Conservation (phyloP, 2,113 vertebrate genomes). For the Peromyscus leucopus region DNA sequence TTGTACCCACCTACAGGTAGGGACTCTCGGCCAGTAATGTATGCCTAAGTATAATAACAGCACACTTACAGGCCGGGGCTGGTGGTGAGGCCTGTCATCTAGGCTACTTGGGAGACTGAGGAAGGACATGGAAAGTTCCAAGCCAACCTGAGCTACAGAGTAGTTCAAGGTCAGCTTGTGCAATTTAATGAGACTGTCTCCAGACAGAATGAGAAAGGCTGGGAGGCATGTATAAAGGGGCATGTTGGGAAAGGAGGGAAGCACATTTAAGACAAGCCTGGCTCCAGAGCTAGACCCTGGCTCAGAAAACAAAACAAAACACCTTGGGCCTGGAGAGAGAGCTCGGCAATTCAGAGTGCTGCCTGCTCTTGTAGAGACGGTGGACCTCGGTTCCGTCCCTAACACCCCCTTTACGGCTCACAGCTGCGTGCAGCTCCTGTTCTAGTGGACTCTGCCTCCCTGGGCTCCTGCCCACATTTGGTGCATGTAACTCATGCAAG, state of each 20-base stretch:
- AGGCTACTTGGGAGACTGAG: not conserved
- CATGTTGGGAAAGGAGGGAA: not conserved
- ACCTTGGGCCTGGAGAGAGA: not conserved
- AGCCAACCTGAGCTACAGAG: not conserved
- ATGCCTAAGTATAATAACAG: not conserved
- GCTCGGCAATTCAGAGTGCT: not conserved
- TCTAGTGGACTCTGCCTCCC: not conserved
- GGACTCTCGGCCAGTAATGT: not conserved
- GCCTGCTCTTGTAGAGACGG: not conserved
- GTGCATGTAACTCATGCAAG: not conserved
- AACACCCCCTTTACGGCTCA: too few species aligned
- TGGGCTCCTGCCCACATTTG: not conserved
- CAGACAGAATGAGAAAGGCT: not conserved
- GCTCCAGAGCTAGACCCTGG: not conserved
- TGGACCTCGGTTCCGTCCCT: not conserved
- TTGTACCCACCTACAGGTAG: constrained; percentile 91
- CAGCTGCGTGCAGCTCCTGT: not conserved
- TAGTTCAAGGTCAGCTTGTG: not conserved
- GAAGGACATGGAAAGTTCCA: not conserved
- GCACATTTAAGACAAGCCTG: not conserved
- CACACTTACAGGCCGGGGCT: not conserved
- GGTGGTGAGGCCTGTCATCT: not conserved
- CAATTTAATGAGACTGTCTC: not conserved
- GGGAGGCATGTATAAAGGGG: not conserved
- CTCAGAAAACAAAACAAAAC: not conserved